Percentiles rank a stretch among this genome's conserved stretches.
These are phyloP conservation scores for Podarcis lilfordi DNA, from an alignment of 2,797 vertebrate species.

Conservation along the genomic window DNA sequence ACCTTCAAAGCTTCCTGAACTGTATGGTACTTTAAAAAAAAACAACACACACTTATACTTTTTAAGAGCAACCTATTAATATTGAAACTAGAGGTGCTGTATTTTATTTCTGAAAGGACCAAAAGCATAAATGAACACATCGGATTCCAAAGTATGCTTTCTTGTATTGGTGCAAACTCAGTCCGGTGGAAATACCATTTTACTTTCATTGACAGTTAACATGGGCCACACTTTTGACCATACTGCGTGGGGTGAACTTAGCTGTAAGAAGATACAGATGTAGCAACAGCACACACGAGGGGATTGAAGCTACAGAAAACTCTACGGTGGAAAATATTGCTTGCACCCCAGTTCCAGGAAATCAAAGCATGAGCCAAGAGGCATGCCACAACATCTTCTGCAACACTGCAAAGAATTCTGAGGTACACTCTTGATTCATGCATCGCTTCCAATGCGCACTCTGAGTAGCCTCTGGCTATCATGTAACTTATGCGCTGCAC, in stretches of 20 bases:
- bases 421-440: neutral
- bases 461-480: neutral
- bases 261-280: neutral
- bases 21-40: neutral
- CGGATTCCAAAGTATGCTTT: neutral
- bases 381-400: neutral
- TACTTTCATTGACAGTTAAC: neutral
- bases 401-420: no score
- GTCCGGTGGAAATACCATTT: neutral
- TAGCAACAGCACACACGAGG: neutral
- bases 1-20: neutral
- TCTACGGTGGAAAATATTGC: no score
- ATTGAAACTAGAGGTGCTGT: neutral
- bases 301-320: neutral
- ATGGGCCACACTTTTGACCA: neutral
- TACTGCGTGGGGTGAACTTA: neutral
- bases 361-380: neutral
- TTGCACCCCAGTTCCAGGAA: neutral
- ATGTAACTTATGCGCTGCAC: neutral
- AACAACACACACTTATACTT: neutral
- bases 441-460: neutral
- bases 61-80: neutral
- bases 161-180: neutral
- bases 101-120: neutral
- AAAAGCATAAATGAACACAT: neutral